These are phyloP conservation scores for Macquaria australasica DNA, from an alignment of 2,113 vertebrate species.

Conservation along the genomic window DNA sequence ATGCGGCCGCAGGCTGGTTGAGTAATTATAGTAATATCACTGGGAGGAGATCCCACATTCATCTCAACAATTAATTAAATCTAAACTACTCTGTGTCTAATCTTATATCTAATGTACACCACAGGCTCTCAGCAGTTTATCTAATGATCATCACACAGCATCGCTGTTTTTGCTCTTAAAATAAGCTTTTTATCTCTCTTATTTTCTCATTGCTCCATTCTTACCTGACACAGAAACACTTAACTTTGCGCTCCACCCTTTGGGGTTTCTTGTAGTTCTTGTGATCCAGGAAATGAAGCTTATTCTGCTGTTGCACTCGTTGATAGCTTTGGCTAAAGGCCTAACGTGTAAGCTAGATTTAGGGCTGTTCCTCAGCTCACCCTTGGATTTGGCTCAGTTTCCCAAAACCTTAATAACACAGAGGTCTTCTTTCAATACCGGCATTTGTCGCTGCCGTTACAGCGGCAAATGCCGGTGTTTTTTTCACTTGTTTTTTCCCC, in stretches of 20 bases:
- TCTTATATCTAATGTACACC: not conserved
- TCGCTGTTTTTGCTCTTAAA: not conserved
- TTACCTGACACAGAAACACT: not conserved
- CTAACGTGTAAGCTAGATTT: not conserved
- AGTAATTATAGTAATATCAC: not conserved
- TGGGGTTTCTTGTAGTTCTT: not conserved
- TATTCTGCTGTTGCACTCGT: not conserved
- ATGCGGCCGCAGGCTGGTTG: not conserved
- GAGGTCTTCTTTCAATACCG: not conserved
- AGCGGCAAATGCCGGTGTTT: too few relatives aligned
- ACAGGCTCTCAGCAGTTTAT: not conserved
- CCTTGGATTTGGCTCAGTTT: not conserved
- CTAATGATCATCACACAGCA: not conserved
- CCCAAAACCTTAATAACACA: not conserved
- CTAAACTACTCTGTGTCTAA: not conserved
- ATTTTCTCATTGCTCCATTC: not conserved
- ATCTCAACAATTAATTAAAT: not conserved
- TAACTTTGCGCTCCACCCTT: not conserved
- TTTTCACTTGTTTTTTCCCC: not conserved
- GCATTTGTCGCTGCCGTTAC: too few relatives aligned
- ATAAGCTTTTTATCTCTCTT: too few relatives aligned
- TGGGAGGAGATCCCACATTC: not conserved
- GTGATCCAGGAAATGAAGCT: constrained; percentile 30
- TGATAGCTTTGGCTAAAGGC: constrained; percentile 16
- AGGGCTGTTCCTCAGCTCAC: not conserved